These are phyloP conservation scores for Neopipo cinnamomea DNA, from an alignment of 2,113 vertebrate genomes.

Conservation along the genomic window DNA sequence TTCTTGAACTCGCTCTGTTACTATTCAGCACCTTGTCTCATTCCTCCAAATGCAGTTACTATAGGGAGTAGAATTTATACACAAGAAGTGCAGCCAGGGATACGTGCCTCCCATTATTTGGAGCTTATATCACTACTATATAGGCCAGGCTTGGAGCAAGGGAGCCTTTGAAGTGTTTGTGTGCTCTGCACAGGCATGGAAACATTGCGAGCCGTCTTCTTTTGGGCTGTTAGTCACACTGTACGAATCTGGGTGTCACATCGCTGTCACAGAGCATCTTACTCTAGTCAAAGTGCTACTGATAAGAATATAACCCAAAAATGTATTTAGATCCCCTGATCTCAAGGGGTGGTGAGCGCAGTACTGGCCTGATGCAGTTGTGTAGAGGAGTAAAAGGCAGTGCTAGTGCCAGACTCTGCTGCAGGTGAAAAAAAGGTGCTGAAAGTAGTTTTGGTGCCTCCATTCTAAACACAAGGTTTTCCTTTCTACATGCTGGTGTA, in stretches of 20 bases:
- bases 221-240: neutral
- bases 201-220: neutral
- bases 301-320: neutral
- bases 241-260: neutral
- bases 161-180: neutral
- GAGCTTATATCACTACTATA: neutral
- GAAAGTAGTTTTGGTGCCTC: neutral
- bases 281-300: neutral
- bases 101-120: neutral
- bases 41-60: neutral
- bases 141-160: neutral
- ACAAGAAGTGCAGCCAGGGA: neutral
- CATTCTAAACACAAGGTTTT: neutral
- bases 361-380: rapidly evolving
- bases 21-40: neutral
- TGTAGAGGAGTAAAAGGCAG: neutral
- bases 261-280: neutral
- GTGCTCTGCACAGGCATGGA: neutral
- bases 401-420: neutral
- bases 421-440: neutral
- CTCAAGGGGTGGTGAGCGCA: neutral
- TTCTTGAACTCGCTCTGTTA: neutral
- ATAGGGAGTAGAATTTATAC: neutral
- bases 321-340: neutral
- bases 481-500: rapidly evolving